Base-by-base conservation (phyloP, 2,888 invertebrate genomes). In the Pocota personata region DNA sequence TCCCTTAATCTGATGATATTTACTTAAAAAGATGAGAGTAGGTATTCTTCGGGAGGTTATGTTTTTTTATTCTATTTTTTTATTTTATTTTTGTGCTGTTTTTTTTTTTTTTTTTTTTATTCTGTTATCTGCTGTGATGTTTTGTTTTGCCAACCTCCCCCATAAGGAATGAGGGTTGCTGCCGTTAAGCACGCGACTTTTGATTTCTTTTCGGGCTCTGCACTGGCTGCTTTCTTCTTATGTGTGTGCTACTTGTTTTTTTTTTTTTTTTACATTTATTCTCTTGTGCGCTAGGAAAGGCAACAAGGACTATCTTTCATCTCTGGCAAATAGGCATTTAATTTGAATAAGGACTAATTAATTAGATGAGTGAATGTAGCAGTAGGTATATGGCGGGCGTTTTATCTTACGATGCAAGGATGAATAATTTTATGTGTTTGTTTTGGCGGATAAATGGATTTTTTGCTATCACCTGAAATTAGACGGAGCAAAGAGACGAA, bases 281-380 rank as follows among this genome's bases (percentile, higher is more conserved):
- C 30, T 67, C 3, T 48, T 62, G n/a, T 64, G 60, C 52, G 12
- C 72, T 77, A 82, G 82, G 55, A 58, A 69, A 80, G 66, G 55
- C 71, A 72, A 67, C 71, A 82, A 86, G 86, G 86, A 76, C 80
- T 82, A 86, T 86, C 86, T 86, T 86, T 86, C 86, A 86, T 86
- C 86, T 86, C 76, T 43, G 21, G 77, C 82, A 86, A 86, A 86
- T 80, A 86, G 86, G 86, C 86, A 82, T 80, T 86, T 86, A 86
- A 86, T 86, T 86, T 86, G 86, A 82, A 86, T 86, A 86, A 86
- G 77, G 80, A 82, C 86, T 86, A 86, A 86, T 86, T 86, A 86
- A 86, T 86, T 86, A 82, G 76, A 82, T 77, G 76, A 77, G 77
- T 82, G 82, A 48, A 48, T 72, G 71, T 76, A 71, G 43, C 40